These are phyloP conservation scores for Sander vitreus DNA, from an alignment of 2,113 vertebrate genomes.

Conservation along the genomic window DNA sequence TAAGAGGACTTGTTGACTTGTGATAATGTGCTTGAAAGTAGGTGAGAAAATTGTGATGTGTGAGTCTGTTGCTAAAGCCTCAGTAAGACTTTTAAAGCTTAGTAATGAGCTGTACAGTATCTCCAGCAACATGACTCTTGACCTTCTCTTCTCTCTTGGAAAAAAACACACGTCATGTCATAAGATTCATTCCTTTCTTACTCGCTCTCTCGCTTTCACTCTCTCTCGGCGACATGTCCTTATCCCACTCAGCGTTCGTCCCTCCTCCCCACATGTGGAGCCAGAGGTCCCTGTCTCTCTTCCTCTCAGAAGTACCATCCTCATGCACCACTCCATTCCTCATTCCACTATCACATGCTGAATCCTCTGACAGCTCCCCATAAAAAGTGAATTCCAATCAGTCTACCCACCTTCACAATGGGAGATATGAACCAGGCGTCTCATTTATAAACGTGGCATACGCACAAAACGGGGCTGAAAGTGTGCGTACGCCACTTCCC, in stretches of 20 bases:
- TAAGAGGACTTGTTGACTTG: conserved; percentile 25
- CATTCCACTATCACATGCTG: conserved; percentile 46
- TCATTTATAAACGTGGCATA: too few species aligned
- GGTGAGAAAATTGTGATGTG: conserved; percentile 19
- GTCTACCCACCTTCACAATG: conserved; percentile 56
- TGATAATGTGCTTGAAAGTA: conserved; percentile 18
- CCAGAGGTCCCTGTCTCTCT: conserved; percentile 28
- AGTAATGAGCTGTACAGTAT: conserved; percentile 55
- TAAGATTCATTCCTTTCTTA: conserved; percentile 69
- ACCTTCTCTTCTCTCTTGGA: conserved; percentile 37
- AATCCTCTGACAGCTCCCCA: conserved; percentile 44
- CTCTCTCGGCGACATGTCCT: not conserved
- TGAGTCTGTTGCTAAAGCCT: conserved; percentile 1
- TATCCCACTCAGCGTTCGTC: conserved; percentile 1
- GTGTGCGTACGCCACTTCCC: too few species aligned
- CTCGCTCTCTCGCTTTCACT: conserved; percentile 1
- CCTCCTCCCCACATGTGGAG: not conserved
- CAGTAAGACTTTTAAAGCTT: not conserved
- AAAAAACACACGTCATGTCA: conserved; percentile 46
- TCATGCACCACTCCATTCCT: conserved; percentile 42
- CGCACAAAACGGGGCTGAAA: too few species aligned
- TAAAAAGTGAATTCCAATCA: conserved; percentile 63
- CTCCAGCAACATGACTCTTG: conserved; percentile 53
- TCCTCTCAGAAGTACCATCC: conserved; percentile 28
- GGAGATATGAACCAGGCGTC: conserved; percentile 59